phyloP scores from a whole-genome alignment of 2,888 invertebrate genomes.

The Seira sanloemensis region DNA sequence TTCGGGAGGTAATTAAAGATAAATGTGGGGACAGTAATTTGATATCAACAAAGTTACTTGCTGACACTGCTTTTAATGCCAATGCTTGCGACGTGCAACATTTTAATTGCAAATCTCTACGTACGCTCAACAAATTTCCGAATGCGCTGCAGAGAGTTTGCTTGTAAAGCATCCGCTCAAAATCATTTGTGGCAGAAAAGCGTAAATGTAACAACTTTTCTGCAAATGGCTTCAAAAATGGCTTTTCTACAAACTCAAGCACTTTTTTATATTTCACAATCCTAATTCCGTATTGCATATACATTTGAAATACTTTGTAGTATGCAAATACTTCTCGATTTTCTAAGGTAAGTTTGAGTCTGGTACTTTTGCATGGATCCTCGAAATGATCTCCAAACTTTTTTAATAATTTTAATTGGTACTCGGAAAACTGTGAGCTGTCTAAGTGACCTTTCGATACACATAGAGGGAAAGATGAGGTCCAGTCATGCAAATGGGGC shows the following conservation, averaged over 20 bases:
- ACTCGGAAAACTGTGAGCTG: background rate
- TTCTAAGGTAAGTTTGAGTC: background rate
- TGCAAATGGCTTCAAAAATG: background rate
- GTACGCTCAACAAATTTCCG: background rate
- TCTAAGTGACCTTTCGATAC: background rate
- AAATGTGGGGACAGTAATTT: background rate
- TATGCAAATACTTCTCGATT: background rate
- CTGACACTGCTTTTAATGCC: background rate
- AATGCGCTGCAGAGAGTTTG: background rate
- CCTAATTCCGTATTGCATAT: background rate
- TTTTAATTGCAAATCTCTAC: background rate
- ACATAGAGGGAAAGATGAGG: background rate
- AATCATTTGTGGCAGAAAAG: background rate
- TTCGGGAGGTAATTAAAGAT: background rate
- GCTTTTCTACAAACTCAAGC: background rate
- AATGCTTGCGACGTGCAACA: background rate
- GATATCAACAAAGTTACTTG: background rate
- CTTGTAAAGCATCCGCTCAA: background rate
- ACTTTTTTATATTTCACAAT: background rate
- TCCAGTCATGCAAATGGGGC: background rate
- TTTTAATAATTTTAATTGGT: background rate
- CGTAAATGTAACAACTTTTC: background rate
- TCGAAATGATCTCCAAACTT: background rate
- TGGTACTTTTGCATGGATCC: background rate
- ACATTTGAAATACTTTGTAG: background rate